Evolutionary conservation across 2,797 vertebrate species (phyloP).

Genomic region (Schizopygopsis malacanthus): DNA sequence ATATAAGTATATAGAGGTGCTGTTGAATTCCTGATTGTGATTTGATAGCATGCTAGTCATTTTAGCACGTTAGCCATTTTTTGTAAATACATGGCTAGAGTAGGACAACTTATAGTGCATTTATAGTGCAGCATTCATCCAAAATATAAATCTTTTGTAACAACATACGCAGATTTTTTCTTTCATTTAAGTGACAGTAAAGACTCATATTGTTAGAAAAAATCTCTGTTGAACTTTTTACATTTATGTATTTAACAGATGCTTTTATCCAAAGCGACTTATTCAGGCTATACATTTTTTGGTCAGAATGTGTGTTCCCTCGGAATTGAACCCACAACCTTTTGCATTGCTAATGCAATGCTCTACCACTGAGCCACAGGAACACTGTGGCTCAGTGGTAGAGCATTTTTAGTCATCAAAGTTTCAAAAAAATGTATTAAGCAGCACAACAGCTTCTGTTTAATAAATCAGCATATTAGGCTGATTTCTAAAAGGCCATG

Average conservation of each 20-base stretch:
- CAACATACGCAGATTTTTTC: background rate
- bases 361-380: no score
- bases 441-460: background rate
- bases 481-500: background rate
- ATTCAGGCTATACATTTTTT: no score
- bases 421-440: background rate
- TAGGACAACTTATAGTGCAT: background rate
- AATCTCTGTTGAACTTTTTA: background rate
- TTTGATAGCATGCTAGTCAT: background rate
- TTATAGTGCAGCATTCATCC: background rate
- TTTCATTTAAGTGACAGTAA: background rate
- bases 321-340: no score
- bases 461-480: background rate
- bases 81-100: background rate
- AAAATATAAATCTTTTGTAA: background rate
- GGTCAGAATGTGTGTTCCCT: no score
- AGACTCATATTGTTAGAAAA: background rate
- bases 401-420: no score
- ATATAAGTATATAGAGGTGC: background rate
- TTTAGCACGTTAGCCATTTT: background rate
- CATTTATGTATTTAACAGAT: no score
- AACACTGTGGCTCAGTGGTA: no score
- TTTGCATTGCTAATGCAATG: no score
- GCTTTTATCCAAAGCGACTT: no score
- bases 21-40: background rate